phyloP scores from a whole-genome alignment of 2,888 invertebrate genomes.

The Boloria euphrosyne region DNA sequence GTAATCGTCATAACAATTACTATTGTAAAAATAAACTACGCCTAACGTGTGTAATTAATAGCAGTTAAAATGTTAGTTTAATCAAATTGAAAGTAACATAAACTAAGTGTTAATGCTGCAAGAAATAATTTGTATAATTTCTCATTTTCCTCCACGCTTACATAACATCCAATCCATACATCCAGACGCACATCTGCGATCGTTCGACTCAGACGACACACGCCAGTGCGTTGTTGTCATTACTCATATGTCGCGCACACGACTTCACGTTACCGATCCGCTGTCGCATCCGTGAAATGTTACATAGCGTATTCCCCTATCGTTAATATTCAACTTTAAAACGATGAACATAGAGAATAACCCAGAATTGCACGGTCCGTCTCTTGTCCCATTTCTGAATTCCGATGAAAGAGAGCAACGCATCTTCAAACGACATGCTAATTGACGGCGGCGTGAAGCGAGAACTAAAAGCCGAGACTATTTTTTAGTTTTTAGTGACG shows the following conservation, averaged over 20 bases:
- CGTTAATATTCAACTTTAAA: conserved; percentile 60
- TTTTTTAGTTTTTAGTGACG: conserved; percentile 56
- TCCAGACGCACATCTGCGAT: conserved; percentile 72
- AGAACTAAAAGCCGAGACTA: conserved; percentile 56
- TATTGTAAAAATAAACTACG: too few species aligned
- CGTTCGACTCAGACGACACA: conserved; percentile 66
- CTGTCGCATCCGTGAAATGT: conserved; percentile 58
- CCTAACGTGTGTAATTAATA: not conserved
- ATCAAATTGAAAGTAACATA: conserved; percentile 20
- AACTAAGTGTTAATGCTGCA: conserved; percentile 33
- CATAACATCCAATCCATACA: conserved; percentile 68
- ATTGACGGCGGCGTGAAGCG: conserved; percentile 73
- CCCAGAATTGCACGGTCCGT: conserved; percentile 44
- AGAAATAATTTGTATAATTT: conserved; percentile 36
- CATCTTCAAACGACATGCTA: conserved; percentile 79
- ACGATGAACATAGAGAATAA: conserved; percentile 48
- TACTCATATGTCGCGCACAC: conserved; percentile 79
- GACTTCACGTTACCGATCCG: conserved; percentile 64
- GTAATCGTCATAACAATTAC: too few species aligned
- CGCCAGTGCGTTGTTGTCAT: conserved; percentile 76
- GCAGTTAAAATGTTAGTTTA: not conserved
- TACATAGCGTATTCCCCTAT: conserved; percentile 53
- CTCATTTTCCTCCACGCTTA: conserved; percentile 48
- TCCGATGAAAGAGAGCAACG: conserved; percentile 57
- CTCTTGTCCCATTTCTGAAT: conserved; percentile 52